Conservation (phyloP, 2,113 vertebrate genomes). For the Oceanodroma tethys region DNA sequence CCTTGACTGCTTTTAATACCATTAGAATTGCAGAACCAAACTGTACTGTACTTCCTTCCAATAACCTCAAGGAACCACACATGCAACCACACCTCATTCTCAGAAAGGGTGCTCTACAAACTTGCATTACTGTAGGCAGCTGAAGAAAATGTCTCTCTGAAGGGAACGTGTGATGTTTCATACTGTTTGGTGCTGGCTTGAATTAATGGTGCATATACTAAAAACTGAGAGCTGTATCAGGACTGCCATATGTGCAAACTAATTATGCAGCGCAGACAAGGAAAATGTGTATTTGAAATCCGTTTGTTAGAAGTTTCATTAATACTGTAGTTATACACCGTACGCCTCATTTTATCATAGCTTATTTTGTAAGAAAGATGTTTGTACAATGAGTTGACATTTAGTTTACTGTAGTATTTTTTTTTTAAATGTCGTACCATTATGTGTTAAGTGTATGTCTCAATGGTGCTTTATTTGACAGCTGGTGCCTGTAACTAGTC, state of each 20-base stretch:
- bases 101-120: constrained; percentile 54
- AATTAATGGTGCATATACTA: constrained; percentile 65
- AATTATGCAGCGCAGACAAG: constrained; percentile 51
- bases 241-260: constrained; percentile 64
- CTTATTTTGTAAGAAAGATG: constrained; percentile 72
- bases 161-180: constrained; percentile 15
- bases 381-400: constrained; percentile 74
- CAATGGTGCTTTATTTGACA: constrained; percentile 38
- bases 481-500: constrained; percentile 52
- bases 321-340: constrained; percentile 76
- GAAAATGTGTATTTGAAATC: constrained; percentile 53
- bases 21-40: constrained; percentile 60
- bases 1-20: constrained; percentile 71
- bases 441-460: constrained; percentile 47
- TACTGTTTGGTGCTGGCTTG: constrained; percentile 67
- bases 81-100: constrained; percentile 66
- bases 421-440: constrained; percentile 48
- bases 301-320: constrained; percentile 70
- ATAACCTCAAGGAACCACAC: constrained; percentile 63
- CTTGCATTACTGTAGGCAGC: constrained; percentile 66
- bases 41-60: constrained; percentile 71
- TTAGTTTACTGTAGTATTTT: constrained; percentile 68
- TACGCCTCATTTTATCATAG: constrained; percentile 75
- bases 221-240: constrained; percentile 57
- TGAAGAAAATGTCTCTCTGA: constrained; percentile 52